Evolutionary conservation across 2,888 invertebrate genomes (phyloP), one percentile per base, ranked within the genome.

Genomic region (Philopedon plagiatum): DNA sequence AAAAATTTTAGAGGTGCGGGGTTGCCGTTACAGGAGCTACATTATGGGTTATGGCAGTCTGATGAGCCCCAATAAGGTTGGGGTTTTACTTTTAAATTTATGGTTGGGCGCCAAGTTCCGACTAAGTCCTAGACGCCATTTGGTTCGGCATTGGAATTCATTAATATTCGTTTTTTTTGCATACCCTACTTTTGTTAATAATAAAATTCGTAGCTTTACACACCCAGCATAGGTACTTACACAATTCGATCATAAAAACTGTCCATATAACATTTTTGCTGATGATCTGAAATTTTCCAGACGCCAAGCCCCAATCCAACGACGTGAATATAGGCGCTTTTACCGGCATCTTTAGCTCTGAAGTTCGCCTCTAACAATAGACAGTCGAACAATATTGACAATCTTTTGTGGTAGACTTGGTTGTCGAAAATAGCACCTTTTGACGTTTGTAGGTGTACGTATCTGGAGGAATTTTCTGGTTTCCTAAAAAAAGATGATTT

Each of bases 221-320:
- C n/a, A n/a, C n/a, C n/a, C n/a, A n/a, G n/a, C n/a, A n/a, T 29
- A 3, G 7, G 3, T 58, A 71, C 75, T 71, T 86, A 87, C 2
- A 87, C 86, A 41, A 91, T 83, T 15, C 92, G 86, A 61, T 91
- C 88, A 11, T 90, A 85, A 76, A 91, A 91, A 0, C 90, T 88
- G 41, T 91, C 86, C 5, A 92, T 82, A 77, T 90, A 93, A 37
- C 91, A 88, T 76, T 89, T 86, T 15, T 87, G 87, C 79, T 93
- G 93, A 74, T 91, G 91, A 0, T 83, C 79, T 0, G 90, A 88
- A 41, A 89, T 86, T 80, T 83, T 88, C 92, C 93, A 92, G 0
- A 92, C 91, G 0, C 92, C 93, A n/a, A 91, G 81, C 56, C 91
- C 91, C 46, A 90, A 88, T 7, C 92, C 92, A 32, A 92, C 89